phyloP scores from a whole-genome alignment of 2,113 vertebrate genomes.

The Plotosus lineatus region DNA sequence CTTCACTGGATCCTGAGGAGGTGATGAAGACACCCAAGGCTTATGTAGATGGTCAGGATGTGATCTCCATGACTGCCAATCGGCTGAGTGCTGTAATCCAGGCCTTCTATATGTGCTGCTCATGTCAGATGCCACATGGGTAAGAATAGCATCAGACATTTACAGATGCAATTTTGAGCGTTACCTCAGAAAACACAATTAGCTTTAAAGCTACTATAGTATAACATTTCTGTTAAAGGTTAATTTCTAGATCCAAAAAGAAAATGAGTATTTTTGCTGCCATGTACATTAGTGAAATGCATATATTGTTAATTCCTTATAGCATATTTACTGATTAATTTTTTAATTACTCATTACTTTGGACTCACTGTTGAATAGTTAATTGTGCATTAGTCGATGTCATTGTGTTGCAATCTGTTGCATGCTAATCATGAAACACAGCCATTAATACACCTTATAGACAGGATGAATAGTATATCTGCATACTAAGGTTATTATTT shows the following conservation, averaged over 20 bases:
- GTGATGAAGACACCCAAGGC: slow-evolving; percentile 77
- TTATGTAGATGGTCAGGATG: slow-evolving; percentile 87
- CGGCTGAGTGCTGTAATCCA: slow-evolving; percentile 97
- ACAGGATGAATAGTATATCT: background rate
- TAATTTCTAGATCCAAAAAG: background rate
- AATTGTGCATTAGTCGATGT: slow-evolving; percentile 9
- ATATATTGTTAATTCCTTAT: background rate
- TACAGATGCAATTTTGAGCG: background rate
- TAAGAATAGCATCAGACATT: slow-evolving; percentile 63
- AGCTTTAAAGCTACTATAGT: background rate
- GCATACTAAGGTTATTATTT: slow-evolving; percentile 8
- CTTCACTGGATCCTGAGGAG: slow-evolving; percentile 55
- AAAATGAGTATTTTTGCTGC: background rate
- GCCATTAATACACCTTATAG: background rate
- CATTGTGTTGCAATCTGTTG: background rate
- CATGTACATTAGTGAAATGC: background rate
- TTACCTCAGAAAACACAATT: background rate
- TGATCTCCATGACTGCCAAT: slow-evolving; percentile 96
- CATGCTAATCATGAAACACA: background rate
- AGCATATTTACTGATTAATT: background rate
- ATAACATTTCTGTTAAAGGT: background rate
- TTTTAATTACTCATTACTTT: slow-evolving; percentile 1
- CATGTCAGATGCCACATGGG: slow-evolving; percentile 98
- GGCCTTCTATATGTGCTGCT: slow-evolving; percentile 98
- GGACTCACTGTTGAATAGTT: background rate